Evolutionary conservation across 2,888 invertebrate genomes (phyloP).

Genomic region (Caenorhabditis plicata): DNA sequence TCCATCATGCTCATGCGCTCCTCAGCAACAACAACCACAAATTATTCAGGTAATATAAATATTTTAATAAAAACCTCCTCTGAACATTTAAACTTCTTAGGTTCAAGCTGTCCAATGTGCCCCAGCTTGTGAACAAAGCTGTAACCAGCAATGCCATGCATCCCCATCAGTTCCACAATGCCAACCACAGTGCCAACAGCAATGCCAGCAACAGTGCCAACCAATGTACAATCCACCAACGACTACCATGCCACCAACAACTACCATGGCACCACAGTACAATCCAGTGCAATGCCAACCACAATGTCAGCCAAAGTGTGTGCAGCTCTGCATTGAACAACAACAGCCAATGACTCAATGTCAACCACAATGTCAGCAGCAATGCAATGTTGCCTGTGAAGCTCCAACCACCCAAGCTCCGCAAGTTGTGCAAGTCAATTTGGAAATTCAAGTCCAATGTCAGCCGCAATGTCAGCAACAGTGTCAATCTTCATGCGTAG

Average conservation of each 20-base stretch:
- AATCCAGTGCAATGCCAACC: constrained; percentile 13
- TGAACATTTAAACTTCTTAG: constrained; percentile 4
- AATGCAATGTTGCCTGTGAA: constrained; percentile 1
- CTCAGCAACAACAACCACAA: constrained; percentile 32
- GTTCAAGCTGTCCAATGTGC: constrained; percentile 38
- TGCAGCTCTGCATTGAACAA: constrained; percentile 9
- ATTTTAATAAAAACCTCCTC: background rate
- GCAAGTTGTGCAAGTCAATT: background rate
- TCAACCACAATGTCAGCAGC: constrained; percentile 16
- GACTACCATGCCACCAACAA: constrained; percentile 25
- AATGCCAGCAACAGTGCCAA: constrained; percentile 30
- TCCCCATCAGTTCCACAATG: constrained; percentile 22
- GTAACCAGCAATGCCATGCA: constrained; percentile 30
- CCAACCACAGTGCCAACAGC: constrained; percentile 39
- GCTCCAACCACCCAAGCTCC: constrained; percentile 5
- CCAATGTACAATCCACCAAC: constrained; percentile 22
- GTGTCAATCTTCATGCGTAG: constrained; percentile 2
- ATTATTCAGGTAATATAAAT: constrained; percentile 20
- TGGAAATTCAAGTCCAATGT: constrained; percentile 12
- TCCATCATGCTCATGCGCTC: constrained; percentile 39
- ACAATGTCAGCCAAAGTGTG: constrained; percentile 21
- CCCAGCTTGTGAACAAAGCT: constrained; percentile 41
- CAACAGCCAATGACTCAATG: constrained; percentile 32
- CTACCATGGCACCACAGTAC: constrained; percentile 16
- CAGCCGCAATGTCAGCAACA: constrained; percentile 6